Conservation (phyloP, 2,797 vertebrate genomes). For the Ambastaia sidthimunki region DNA sequence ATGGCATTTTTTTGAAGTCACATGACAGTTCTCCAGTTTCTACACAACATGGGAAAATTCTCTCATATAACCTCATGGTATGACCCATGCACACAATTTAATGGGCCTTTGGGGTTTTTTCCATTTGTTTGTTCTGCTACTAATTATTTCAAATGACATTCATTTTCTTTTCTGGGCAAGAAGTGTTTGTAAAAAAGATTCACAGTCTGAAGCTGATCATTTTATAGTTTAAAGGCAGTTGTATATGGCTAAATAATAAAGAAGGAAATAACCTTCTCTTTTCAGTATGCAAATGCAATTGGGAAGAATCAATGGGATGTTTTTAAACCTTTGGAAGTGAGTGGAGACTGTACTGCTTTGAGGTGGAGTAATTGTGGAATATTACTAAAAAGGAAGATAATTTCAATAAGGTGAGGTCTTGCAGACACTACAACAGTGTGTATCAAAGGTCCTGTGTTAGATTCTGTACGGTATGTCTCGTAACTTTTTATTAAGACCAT, state of each 20-base stretch:
- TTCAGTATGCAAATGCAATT: conserved; percentile 3
- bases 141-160: background rate
- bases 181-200: too few species aligned
- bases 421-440: background rate
- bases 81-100: background rate
- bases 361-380: too few species aligned
- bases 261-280: background rate
- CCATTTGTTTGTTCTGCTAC: conserved; percentile 11
- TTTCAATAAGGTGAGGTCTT: background rate
- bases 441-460: background rate
- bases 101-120: background rate
- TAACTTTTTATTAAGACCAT: background rate
- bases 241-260: background rate
- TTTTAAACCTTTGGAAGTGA: too few species aligned
- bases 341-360: too few species aligned
- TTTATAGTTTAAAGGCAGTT: background rate
- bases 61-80: background rate
- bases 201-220: too few species aligned
- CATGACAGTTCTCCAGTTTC: background rate
- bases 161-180: too few species aligned
- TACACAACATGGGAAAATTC: conserved; percentile 10
- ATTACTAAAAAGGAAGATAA: background rate
- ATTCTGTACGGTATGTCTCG: too few species aligned
- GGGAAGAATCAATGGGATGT: too few species aligned
- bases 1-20: conserved; percentile 11